Base-by-base conservation (phyloP, 2,888 invertebrate genomes). In the Stegana nigrithorax region DNA sequence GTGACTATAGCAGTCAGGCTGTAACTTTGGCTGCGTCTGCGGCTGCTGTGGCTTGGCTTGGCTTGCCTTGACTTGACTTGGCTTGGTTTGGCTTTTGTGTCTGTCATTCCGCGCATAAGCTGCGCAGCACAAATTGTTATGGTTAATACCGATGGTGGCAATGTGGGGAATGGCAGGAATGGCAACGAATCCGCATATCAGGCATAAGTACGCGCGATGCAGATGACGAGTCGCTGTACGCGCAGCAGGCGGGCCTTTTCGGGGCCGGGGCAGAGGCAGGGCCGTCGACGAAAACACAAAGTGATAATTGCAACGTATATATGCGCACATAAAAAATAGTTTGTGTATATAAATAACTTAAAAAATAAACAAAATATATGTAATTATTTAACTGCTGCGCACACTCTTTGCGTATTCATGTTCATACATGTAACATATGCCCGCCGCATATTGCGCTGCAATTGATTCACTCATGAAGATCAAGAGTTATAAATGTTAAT, bases 401-500 rank as follows among this genome's bases (percentile, higher is more conserved):
- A 66, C 64, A 59, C 51, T 65, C 53, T 42, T n/a, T 12, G 17
- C 36, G n/a, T n/a, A n/a, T n/a, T n/a, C n/a, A n/a, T n/a, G n/a
- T n/a, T n/a, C 32, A 32, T 32, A 32, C 32, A 32, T 6, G 7
- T 8, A 32, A 32, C 32, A 32, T 32, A 32, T 4, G n/a, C 50
- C 7, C 50, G 42, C 59, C 53, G 14, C 60, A 42, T 29, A 5
- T 4, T 25, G 32, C n/a, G n/a, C n/a, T 39, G 61, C 66, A 67
- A 63, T 61, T 70, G 63, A 66, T 68, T 67, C 67, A 62, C 72
- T 61, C 65, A 10, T 36, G 19, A 75, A 76, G 73, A 79, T 75
- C 77, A 80, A 78, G 77, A 78, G 75, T 80, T 80, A 79, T 80
- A 78, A 75, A 79, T 78, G 79, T 79, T 80, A 80, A 80, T 80